Percentiles rank a stretch among this genome's conserved stretches.
phyloP scores from a whole-genome alignment of 2,797 vertebrate genomes.

The Xyrichtys novacula region DNA sequence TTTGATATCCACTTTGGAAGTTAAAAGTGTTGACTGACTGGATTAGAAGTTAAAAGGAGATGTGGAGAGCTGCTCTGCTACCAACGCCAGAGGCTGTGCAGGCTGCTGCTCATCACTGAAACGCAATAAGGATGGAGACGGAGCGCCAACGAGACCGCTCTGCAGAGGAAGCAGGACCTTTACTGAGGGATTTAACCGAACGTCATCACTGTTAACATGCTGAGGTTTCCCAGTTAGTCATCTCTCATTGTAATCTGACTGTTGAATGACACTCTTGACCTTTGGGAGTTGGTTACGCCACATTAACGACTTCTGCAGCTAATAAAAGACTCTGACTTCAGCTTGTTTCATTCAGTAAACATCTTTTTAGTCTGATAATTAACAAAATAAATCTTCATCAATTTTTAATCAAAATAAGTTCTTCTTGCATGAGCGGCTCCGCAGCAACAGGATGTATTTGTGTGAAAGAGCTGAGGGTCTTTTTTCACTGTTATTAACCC shows the following conservation, averaged over 20 bases:
- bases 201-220: no score
- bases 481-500: constrained; percentile 47
- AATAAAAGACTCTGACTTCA: constrained; percentile 2
- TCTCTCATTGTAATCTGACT: no score
- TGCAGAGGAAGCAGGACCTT: constrained; percentile 7
- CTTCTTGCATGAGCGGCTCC: constrained; percentile 18
- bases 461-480: constrained; percentile 40
- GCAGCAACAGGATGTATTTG: background rate
- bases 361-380: constrained; percentile 22
- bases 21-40: constrained; percentile 66
- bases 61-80: constrained; percentile 37
- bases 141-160: constrained; percentile 21
- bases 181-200: background rate
- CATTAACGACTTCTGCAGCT: background rate
- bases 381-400: background rate
- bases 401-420: constrained; percentile 27
- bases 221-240: no score
- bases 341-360: constrained; percentile 2
- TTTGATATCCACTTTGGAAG: constrained; percentile 67
- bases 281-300: background rate
- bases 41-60: constrained; percentile 65
- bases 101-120: constrained; percentile 16
- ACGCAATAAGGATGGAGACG: constrained; percentile 38
- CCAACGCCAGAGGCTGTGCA: constrained; percentile 33
- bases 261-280: no score